Base-by-base conservation (phyloP, 2,888 invertebrate genomes). In the Cryptocephalus primarius region DNA sequence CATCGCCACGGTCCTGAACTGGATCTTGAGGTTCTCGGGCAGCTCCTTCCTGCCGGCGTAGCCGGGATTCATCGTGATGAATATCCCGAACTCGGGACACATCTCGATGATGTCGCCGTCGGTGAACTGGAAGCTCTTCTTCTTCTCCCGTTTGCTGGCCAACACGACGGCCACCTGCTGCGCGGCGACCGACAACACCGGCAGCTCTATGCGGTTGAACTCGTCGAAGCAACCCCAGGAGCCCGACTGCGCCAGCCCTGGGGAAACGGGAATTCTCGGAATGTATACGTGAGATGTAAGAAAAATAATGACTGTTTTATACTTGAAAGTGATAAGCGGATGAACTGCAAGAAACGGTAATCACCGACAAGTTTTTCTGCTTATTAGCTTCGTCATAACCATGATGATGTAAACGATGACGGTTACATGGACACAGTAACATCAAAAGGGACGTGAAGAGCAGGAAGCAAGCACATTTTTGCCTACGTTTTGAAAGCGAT, bases 181-280 rank as follows among this genome's bases (percentile, higher is more conserved):
- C 1, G 96, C 95, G 1, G 96, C 96, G 4, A 96, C 96, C 0
- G 90, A 91, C 12, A 91, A 66, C 1, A 96, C 96, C 0, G 95
- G 94, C 46, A 95, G 72, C 68, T 95, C 94, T 49, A 95, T 95
- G 32, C 90, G 78, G 70, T 95, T 95, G 72, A 96, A 95, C 73
- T 96, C 95, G 68, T 96, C 96, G 68, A 96, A 96, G 63, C 96
- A 96, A 1, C 96, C 95, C 95, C 96, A 96, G 0, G 93, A 85
- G 2, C 96, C 95, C 6, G 94, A 93, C 69, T 96, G 95, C 0
- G 94, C 87, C 43, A 96, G 72, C 14, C 95, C 80, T 79, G 9
- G 9, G 22, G 34, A 9, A 34, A 9, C 34, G n/a, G n/a, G n/a
- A 34, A 34, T 34, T n/a, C n/a, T 34, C n/a, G 9, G 11, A n/a